phyloP scores from a whole-genome alignment of 1,140 invertebrate species.

The Pachypeltis micranthus region DNA sequence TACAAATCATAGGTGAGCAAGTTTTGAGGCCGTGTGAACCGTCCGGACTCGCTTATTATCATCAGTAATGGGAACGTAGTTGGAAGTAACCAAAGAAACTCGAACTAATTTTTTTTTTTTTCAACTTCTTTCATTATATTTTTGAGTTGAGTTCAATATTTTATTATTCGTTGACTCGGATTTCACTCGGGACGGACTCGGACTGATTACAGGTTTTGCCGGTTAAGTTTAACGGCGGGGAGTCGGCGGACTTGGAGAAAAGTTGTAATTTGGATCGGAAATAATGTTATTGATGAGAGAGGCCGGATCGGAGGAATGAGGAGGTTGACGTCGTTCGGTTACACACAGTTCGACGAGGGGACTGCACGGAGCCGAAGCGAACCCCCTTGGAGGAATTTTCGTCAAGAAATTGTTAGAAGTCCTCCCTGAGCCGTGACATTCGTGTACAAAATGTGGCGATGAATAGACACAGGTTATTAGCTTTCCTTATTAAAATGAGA shows the following conservation, averaged over 20 bases:
- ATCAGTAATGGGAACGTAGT: not conserved
- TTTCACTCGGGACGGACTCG: too few species aligned
- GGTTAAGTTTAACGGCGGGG: not conserved
- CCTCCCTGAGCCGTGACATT: too few species aligned
- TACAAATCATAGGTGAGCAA: conserved; percentile 6
- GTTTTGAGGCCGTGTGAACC: not conserved
- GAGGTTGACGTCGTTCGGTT: too few species aligned
- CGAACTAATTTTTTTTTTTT: not conserved
- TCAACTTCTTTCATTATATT: conserved; percentile 1
- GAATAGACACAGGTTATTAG: too few species aligned
- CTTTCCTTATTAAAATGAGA: too few species aligned
- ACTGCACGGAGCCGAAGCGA: too few species aligned
- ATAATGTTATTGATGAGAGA: not conserved
- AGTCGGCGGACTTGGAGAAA: not conserved
- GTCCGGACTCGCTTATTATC: not conserved
- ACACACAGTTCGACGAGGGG: too few species aligned
- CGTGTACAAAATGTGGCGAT: too few species aligned
- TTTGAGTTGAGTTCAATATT: conserved; percentile 1
- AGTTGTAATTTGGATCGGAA: conserved; percentile 6
- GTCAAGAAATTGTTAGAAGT: too few species aligned
- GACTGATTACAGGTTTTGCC: conserved; percentile 6
- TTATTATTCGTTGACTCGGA: not conserved
- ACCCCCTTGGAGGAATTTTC: too few species aligned
- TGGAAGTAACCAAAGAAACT: not conserved
- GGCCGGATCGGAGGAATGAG: too few species aligned